Conservation (phyloP, 2,797 vertebrate species). For the Pseudocheirus occidentalis region DNA sequence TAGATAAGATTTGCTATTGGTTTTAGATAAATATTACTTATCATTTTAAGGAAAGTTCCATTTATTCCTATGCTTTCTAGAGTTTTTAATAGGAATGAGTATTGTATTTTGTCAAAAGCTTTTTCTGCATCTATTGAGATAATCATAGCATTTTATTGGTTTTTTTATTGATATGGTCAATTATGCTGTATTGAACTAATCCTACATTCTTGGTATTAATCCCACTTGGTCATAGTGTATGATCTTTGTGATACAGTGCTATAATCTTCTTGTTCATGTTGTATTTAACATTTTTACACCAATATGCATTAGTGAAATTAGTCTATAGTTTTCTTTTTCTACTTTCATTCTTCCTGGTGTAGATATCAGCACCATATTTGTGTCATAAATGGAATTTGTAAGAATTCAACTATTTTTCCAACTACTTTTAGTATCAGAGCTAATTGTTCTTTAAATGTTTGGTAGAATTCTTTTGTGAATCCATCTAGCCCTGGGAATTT, state of each 20-base stretch:
- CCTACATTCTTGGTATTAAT: neutral
- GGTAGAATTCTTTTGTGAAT: neutral
- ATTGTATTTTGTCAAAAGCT: too few relatives aligned
- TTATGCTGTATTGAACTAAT: neutral
- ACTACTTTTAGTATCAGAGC: neutral
- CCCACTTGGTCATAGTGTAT: neutral
- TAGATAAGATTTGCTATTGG: too few relatives aligned
- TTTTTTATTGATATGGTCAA: neutral
- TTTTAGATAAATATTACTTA: too few relatives aligned
- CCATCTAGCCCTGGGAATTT: neutral
- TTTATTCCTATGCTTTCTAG: too few relatives aligned
- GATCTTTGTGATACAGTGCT: neutral
- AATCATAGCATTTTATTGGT: neutral
- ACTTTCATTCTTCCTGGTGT: too few relatives aligned
- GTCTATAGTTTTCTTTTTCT: too few relatives aligned
- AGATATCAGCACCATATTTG: too few relatives aligned
- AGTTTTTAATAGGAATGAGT: too few relatives aligned
- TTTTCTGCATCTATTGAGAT: too few relatives aligned
- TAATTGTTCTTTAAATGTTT: neutral
- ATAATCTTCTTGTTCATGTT: neutral
- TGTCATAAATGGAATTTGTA: too few relatives aligned
- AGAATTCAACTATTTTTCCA: neutral
- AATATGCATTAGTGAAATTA: neutral
- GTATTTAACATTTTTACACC: neutral
- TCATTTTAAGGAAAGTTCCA: too few relatives aligned